Base-by-base conservation (phyloP, 2,888 invertebrate genomes). In the Halictus quadricinctus region DNA sequence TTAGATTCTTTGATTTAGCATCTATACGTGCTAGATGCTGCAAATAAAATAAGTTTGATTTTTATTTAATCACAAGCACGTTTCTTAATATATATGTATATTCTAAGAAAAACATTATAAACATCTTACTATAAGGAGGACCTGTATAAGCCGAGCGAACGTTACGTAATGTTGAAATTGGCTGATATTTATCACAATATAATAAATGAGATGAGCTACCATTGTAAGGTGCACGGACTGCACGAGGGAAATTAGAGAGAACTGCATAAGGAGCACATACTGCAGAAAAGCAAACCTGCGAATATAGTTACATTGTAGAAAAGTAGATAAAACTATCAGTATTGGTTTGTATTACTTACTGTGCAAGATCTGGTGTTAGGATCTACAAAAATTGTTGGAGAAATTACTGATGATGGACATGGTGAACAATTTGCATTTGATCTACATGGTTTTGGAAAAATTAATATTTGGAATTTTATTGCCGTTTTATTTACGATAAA, bases 91-190 rank as follows among this genome's bases (percentile, higher is more conserved):
- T 21, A 69, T 43, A 43, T 41, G 21, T 70, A 41, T n/a, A 41
- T n/a, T 43, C 3, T 8, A 36, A 66, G 36, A 41, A 18, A 60
- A 25, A 41, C n/a, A 41, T 48, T 43, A 43, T 43, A 8, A 3
- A 64, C 18, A 43, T 60, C 81, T 81, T 82, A 87, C 86, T 79
- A n/a, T 58, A 86, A 36, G 87, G 83, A 12, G 80, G 86, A 43
- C 81, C 77, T 0, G 74, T 77, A 15, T 64, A 41, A 18, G 25
- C 66, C 66, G 46, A 25, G 15, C 69, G 58, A 43, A 77, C n/a
- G 54, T 66, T 77, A 10, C 83, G 79, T 43, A 81, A 36, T 60
- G 86, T 73, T 73, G 86, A 66, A 29, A 64, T 74, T 21, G 86
- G 83, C 1, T 66, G 64, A 70, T 76, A 86, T 75, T 87, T 87